phyloP scores from a whole-genome alignment of 1,140 invertebrate genomes.

The Cydia strobilella region DNA sequence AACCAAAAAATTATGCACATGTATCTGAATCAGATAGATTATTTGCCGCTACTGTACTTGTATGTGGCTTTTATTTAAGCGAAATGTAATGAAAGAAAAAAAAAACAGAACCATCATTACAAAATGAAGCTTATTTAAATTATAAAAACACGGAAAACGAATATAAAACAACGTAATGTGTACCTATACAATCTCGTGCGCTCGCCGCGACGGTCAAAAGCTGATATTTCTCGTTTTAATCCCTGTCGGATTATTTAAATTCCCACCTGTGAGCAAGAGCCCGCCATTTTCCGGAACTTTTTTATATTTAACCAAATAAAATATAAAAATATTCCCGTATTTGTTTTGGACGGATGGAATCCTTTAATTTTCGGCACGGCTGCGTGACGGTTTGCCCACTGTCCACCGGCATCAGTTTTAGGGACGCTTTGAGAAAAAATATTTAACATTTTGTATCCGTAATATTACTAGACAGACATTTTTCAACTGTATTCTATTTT shows the following conservation, averaged over 20 bases:
- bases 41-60: not conserved
- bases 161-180: constrained; percentile 69
- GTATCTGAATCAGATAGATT: too few species aligned
- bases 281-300: constrained; percentile 54
- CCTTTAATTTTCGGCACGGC: constrained; percentile 77
- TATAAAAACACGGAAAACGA: constrained; percentile 66
- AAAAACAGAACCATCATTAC: constrained; percentile 24
- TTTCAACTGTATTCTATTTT: constrained; percentile 51
- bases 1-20: too few species aligned
- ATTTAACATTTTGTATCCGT: constrained; percentile 53
- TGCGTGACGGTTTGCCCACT: constrained; percentile 66
- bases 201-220: constrained; percentile 73
- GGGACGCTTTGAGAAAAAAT: constrained; percentile 67
- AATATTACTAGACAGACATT: constrained; percentile 36
- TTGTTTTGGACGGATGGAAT: constrained; percentile 78
- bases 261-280: constrained; percentile 74
- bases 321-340: constrained; percentile 78
- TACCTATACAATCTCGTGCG: constrained; percentile 53
- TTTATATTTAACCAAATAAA: constrained; percentile 80
- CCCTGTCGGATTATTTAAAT: constrained; percentile 80
- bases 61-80: not conserved
- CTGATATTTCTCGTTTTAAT: constrained; percentile 79
- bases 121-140: constrained; percentile 66
- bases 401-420: constrained; percentile 65
- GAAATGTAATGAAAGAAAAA: constrained; percentile 12